These are phyloP conservation scores for Pseudolycoriella hygida DNA, from an alignment of 2,888 invertebrate species.

Conservation along the genomic window DNA sequence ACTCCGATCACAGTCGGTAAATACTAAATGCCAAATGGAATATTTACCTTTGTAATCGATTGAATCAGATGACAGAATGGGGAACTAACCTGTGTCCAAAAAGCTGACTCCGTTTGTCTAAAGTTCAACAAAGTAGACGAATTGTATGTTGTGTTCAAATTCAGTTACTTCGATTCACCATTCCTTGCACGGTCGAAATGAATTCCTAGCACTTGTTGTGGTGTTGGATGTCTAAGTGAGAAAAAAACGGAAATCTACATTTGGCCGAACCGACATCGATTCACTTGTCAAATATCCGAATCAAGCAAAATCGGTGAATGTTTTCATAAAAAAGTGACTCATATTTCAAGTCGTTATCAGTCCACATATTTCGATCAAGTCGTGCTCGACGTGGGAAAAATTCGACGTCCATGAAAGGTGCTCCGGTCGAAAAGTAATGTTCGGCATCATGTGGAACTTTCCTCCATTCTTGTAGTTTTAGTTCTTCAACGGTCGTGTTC, in stretches of 20 bases:
- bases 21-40: constrained; percentile 36
- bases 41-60: background rate
- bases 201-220: constrained; percentile 64
- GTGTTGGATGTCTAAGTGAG: constrained; percentile 57
- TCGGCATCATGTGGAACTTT: constrained; percentile 62
- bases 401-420: constrained; percentile 83
- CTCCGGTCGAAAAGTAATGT: constrained; percentile 63
- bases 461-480: constrained; percentile 57
- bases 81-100: constrained; percentile 71
- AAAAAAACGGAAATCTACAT: background rate
- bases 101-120: constrained; percentile 74
- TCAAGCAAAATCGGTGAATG: constrained; percentile 74
- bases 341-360: constrained; percentile 81
- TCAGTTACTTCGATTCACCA: constrained; percentile 67
- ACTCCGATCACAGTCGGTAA: constrained; percentile 73
- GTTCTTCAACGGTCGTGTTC: constrained; percentile 76
- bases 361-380: constrained; percentile 62
- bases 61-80: too few species aligned
- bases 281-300: constrained; percentile 59
- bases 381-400: constrained; percentile 59
- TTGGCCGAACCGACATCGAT: background rate
- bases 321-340: constrained; percentile 86
- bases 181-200: constrained; percentile 63
- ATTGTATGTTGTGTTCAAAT: constrained; percentile 79
- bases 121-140: constrained; percentile 70